Base-by-base conservation (phyloP, 2,888 invertebrate genomes). In the Agelastica alni region DNA sequence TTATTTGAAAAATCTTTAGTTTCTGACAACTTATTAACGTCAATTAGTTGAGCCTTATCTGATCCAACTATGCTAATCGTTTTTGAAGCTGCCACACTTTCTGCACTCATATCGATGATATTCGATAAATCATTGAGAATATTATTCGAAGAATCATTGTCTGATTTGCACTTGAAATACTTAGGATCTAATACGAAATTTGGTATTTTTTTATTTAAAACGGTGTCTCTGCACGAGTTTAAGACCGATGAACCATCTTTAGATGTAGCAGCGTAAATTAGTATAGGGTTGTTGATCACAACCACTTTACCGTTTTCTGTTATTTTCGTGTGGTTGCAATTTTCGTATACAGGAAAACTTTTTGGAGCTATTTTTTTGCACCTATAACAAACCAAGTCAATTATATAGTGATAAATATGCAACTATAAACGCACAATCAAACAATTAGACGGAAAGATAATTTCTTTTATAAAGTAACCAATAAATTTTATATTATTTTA, bases 11-110 rank as follows among this genome's bases (percentile, higher is more conserved):
- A 41, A 12, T 47, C 31, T n/a, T 41, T 37, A 36, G 41, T 12
- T 46, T 58, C 56, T 54, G 64, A 53, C 63, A 64, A 52, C 22
- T 59, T 58, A 34, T 49, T 56, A 43, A 63, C 53, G 61, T 65
- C 64, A 59, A 58, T 52, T 36, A 63, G 58, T 53, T 63, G 61
- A n/a, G 65, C 62, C 16, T 53, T 47, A 55, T 61, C 60, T 12
- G 55, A 51, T 31, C 39, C 32, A 41, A n/a, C n/a, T n/a, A 13
- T 22, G n/a, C 31, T 14, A 10, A 52, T 32, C 14, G 58, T 51
- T 51, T 60, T 53, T 44, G 58, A 34, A 3, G 52, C 49, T 3
- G 59, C 51, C 9, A 56, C 18, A 10, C 45, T 55, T 10, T 56
- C 48, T n/a, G n/a, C n/a, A n/a, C n/a, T n/a, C n/a, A n/a, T n/a